A percentile compares a stretch with the other conserved stretches of the same genome.
phyloP scores from a whole-genome alignment of 2,888 invertebrate species.

The Melanostoma mellinum region DNA sequence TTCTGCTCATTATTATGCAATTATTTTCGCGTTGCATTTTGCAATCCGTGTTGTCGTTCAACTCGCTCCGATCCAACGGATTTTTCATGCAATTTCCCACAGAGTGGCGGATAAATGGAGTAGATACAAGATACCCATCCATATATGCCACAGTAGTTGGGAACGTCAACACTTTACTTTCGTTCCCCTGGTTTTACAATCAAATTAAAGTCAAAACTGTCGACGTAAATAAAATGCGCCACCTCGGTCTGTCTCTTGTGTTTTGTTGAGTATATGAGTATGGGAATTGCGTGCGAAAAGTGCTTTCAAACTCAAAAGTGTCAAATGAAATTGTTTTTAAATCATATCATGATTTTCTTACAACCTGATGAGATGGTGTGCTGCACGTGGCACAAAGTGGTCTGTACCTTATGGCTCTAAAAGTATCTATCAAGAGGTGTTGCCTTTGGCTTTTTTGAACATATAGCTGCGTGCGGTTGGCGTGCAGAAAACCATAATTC shows the following conservation, averaged over 20 bases:
- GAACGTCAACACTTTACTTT: slow-evolving; percentile 2
- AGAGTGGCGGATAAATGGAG: slow-evolving; percentile 1
- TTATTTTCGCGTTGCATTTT: slow-evolving; percentile 44
- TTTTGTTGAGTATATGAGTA: not conserved
- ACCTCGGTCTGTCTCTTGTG: not conserved
- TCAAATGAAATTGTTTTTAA: slow-evolving; percentile 56
- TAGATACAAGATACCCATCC: slow-evolving; percentile 16
- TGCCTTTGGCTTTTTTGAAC: slow-evolving; percentile 15
- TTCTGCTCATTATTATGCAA: slow-evolving; percentile 51
- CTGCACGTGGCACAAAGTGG: not conserved
- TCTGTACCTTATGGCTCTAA: slow-evolving; percentile 13
- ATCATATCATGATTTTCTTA: slow-evolving; percentile 35
- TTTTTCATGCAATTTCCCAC: slow-evolving; percentile 41
- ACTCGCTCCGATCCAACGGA: slow-evolving; percentile 23
- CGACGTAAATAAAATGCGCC: slow-evolving; percentile 45
- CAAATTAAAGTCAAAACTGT: slow-evolving; percentile 53
- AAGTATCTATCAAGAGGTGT: not conserved
- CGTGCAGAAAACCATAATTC: slow-evolving; percentile 66
- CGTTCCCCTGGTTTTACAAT: slow-evolving; percentile 3
- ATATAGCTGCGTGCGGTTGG: slow-evolving; percentile 41
- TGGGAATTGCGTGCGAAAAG: slow-evolving; percentile 48
- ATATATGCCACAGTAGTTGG: slow-evolving; percentile 25
- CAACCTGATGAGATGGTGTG: slow-evolving; percentile 4
- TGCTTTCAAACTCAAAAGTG: slow-evolving; percentile 43
- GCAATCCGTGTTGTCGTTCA: slow-evolving; percentile 23